phyloP scores from a whole-genome alignment of 2,888 invertebrate species.

The Antitype chi region DNA sequence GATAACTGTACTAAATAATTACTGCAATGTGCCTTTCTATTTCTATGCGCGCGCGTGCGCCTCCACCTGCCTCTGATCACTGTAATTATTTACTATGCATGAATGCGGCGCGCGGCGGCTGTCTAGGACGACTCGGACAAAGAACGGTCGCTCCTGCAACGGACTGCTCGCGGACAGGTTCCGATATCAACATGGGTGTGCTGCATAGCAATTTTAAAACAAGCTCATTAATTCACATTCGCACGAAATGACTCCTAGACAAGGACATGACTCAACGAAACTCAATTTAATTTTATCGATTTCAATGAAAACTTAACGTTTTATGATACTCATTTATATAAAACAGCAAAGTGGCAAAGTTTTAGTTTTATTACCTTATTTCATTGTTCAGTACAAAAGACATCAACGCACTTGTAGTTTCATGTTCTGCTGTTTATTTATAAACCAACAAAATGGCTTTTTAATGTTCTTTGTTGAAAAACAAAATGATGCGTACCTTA shows the following conservation, averaged over 20 bases:
- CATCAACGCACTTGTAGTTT: constrained; percentile 67
- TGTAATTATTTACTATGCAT: constrained; percentile 91
- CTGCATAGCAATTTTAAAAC: constrained; percentile 83
- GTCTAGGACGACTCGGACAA: constrained; percentile 89
- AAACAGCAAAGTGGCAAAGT: constrained; percentile 15
- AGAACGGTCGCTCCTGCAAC: constrained; percentile 85
- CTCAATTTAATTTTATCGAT: constrained; percentile 59
- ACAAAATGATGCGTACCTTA: constrained; percentile 28
- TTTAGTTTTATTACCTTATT: constrained; percentile 14
- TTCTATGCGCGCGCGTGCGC: constrained; percentile 89
- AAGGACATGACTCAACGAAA: constrained; percentile 73
- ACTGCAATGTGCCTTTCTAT: constrained; percentile 91
- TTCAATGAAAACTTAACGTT: constrained; percentile 55
- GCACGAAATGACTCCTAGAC: constrained; percentile 77
- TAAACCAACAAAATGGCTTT: constrained; percentile 19
- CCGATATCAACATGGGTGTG: constrained; percentile 85
- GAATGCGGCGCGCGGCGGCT: constrained; percentile 86
- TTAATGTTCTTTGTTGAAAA: constrained; percentile 44
- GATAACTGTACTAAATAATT: constrained; percentile 91
- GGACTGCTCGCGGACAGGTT: constrained; percentile 83
- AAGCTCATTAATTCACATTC: constrained; percentile 83
- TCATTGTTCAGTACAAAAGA: constrained; percentile 66
- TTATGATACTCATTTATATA: constrained; percentile 38
- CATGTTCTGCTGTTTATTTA: constrained; percentile 27
- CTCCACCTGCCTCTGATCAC: constrained; percentile 89